Base-by-base conservation (phyloP, 1,140 invertebrate species). In the Diachasmimorpha longicaudata region DNA sequence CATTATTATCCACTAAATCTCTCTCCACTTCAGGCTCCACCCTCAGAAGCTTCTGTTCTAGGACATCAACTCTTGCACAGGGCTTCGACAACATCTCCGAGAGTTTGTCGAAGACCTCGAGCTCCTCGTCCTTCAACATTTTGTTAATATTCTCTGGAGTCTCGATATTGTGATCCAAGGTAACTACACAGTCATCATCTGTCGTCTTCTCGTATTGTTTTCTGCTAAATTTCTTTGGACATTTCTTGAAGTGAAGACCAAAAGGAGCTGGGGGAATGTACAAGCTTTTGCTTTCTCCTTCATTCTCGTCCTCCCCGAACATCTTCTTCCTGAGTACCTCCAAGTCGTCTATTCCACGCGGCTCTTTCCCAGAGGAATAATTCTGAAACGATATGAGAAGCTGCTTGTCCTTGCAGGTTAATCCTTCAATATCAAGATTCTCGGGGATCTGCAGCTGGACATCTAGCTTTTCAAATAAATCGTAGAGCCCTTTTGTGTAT, bases 191-290 rank as follows among this genome's bases (percentile, higher is more conserved):
- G 21, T 44, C 3, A 1, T 23, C 23, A 2, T 23, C 23, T 31
- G 39, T 13, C 16, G 16, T 74, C 66, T 0, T 72, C 21, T 25
- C 10, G 31, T 0, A 23, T 25, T 46, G 31, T 36, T n/a, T 25
- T 13, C 37, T 58, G 0, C 31, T 13, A 31, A 2, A 31, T 10
- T 48, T 42, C 42, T 71, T 71, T 11, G 1, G 0, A 0, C 42
- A 6, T 4, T n/a, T 37, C 13, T 52, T 58, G 8, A 31, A 55
- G 36, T 31, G 9, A 0, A 63, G 68, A 4, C 74, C 72, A 70
- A 84, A 87, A 0, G 85, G 84, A 37, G 79, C 46, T 19, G 86
- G 84, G 9, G 86, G 83, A 70, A 84, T 72, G 58, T 82, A 87
- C 13, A 46, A 72, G 14, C 66, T 16, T 46, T 74, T n/a, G 4